Evolutionary conservation across 2,888 invertebrate species (phyloP).

Genomic region (Ditula angustiorana): DNA sequence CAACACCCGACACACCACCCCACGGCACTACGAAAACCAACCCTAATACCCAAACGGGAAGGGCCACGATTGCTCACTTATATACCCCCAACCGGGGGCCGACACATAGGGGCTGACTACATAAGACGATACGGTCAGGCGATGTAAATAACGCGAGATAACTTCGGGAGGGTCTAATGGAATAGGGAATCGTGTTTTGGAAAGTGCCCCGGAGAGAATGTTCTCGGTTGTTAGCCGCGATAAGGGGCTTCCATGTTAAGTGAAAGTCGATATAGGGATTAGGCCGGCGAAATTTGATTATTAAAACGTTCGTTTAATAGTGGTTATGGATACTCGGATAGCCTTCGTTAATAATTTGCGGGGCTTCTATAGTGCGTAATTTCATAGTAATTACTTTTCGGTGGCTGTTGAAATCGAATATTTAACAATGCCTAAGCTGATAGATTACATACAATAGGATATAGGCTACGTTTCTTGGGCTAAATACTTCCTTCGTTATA

Average conservation of each 20-base stretch:
- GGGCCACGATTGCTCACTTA: slow-evolving; percentile 71
- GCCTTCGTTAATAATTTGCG: slow-evolving; percentile 21
- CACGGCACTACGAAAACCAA: slow-evolving; percentile 55
- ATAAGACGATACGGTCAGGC: slow-evolving; percentile 84
- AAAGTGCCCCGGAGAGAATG: slow-evolving; percentile 81
- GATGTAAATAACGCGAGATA: slow-evolving; percentile 85
- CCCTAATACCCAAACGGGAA: slow-evolving; percentile 64
- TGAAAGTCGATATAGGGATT: slow-evolving; percentile 81
- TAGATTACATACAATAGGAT: not conserved
- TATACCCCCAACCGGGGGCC: slow-evolving; percentile 58
- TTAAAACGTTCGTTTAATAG: slow-evolving; percentile 62
- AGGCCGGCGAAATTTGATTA: slow-evolving; percentile 75
- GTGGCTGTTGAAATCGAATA: slow-evolving; percentile 21
- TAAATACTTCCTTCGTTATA: no score
- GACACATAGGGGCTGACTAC: slow-evolving; percentile 78
- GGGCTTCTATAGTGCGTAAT: slow-evolving; percentile 31
- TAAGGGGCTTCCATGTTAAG: slow-evolving; percentile 69
- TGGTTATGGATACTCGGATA: slow-evolving; percentile 39
- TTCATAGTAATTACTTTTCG: slow-evolving; percentile 37
- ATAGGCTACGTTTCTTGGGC: no score
- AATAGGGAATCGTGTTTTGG: slow-evolving; percentile 83
- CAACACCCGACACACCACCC: slow-evolving; percentile 55
- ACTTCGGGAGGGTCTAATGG: slow-evolving; percentile 83
- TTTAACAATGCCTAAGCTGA: slow-evolving; percentile 20
- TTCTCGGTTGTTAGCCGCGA: slow-evolving; percentile 73